Evolutionary conservation across 2,797 vertebrate genomes (phyloP).

Genomic region (Epinephelus coioides): DNA sequence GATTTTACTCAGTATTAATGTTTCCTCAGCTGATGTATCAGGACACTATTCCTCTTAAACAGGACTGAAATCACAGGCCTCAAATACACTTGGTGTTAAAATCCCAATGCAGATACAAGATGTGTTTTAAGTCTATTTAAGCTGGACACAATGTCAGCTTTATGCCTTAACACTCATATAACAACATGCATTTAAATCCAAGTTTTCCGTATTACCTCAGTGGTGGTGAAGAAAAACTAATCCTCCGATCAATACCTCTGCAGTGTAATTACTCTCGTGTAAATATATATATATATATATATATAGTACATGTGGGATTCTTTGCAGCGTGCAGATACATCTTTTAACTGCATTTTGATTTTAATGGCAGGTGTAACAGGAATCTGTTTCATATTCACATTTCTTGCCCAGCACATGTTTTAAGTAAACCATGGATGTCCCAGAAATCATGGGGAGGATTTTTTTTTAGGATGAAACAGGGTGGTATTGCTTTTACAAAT

Average conservation of each 20-base stretch:
- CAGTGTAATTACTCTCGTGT: constrained; percentile 53
- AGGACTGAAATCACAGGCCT: constrained; percentile 24
- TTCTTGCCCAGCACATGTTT: constrained; percentile 14
- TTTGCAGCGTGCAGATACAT: constrained; percentile 51
- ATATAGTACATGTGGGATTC: constrained; percentile 10
- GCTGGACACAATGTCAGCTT: constrained; percentile 36
- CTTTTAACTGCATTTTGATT: constrained; percentile 63
- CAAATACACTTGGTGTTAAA: constrained; percentile 52
- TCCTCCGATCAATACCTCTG: constrained; percentile 64
- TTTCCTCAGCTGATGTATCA: constrained; percentile 39
- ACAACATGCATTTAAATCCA: constrained; percentile 50
- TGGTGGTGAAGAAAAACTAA: constrained; percentile 44
- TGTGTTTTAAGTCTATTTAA: constrained; percentile 50
- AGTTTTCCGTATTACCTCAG: constrained; percentile 63
- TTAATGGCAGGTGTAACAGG: constrained; percentile 50
- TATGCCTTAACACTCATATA: constrained; percentile 63
- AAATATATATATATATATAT: constrained; percentile 50
- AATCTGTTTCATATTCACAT: constrained; percentile 3
- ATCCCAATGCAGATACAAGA: constrained; percentile 61
- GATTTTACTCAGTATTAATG: constrained; percentile 74
- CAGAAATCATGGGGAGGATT: neutral
- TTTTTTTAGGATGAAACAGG: constrained; percentile 51
- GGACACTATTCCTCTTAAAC: constrained; percentile 16
- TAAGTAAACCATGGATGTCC: constrained; percentile 9
- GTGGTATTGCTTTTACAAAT: constrained; percentile 53